phyloP scores from a whole-genome alignment of 2,113 vertebrate genomes.

The Labeo catla region DNA sequence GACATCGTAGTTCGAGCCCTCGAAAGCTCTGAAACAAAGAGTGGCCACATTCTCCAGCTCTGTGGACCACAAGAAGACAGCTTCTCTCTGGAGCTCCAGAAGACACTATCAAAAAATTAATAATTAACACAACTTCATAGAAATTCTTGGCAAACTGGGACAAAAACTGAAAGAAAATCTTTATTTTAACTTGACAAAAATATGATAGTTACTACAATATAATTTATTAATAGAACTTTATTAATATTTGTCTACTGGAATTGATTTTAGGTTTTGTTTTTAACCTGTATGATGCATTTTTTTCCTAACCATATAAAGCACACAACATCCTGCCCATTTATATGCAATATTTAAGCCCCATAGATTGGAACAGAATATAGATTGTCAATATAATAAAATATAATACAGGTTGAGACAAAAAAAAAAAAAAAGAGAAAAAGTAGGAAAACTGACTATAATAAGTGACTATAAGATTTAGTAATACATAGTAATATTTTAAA shows the following conservation, averaged over 20 bases:
- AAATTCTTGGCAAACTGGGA: background rate
- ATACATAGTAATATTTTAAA: background rate
- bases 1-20: constrained; percentile 89
- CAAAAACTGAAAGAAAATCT: background rate
- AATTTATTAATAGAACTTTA: too few species aligned
- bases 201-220: background rate
- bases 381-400: background rate
- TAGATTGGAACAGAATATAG: background rate
- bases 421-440: background rate
- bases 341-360: background rate
- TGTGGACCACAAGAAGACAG: constrained; percentile 88
- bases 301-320: background rate
- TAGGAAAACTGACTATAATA: background rate
- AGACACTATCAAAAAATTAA: constrained; percentile 80
- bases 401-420: background rate
- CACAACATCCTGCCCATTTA: background rate
- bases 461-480: background rate
- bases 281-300: background rate
- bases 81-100: constrained; percentile 92
- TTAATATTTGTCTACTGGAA: background rate
- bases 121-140: background rate
- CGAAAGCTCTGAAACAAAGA: constrained; percentile 92
- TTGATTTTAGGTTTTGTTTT: background rate
- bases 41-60: constrained; percentile 90
- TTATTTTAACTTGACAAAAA: background rate